These are phyloP conservation scores for Acanthosepion lycidas DNA, from an alignment of 2,888 invertebrate species.

Conservation along the genomic window DNA sequence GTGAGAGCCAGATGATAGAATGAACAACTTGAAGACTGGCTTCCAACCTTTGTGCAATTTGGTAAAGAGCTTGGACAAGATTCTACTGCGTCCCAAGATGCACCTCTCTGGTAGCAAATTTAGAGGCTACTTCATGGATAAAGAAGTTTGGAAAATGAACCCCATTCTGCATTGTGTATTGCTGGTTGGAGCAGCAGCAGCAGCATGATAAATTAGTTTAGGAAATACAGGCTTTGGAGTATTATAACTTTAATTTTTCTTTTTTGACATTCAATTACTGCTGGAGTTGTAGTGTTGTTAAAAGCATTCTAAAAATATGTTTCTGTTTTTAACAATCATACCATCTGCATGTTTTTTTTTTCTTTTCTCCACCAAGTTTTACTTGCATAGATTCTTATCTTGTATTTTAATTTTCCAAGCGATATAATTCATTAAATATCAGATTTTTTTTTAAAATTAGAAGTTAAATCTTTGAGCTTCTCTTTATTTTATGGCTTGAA, in stretches of 20 bases:
- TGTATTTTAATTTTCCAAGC: neutral
- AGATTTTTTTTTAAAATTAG: no score
- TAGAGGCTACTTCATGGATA: neutral
- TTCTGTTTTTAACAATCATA: neutral
- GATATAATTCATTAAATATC: neutral
- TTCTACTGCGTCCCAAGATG: neutral
- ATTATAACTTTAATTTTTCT: neutral
- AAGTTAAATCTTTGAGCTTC: no score
- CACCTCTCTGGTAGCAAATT: neutral
- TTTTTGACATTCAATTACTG: no score
- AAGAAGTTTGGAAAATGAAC: neutral
- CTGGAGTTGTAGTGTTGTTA: neutral
- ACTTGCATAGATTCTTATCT: neutral
- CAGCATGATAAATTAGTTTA: slow-evolving; percentile 33
- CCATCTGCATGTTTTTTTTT: neutral
- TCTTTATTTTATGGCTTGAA: no score
- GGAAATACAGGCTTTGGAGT: neutral
- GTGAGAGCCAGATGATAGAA: neutral
- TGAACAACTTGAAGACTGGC: slow-evolving; percentile 20
- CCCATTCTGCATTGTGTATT: neutral
- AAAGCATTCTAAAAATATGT: neutral
- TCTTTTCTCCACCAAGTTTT: neutral
- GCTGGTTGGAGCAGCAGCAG: neutral
- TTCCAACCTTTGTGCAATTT: neutral
- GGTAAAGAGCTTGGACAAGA: neutral